These are phyloP conservation scores for Pachycephala philippinensis DNA, from an alignment of 2,113 vertebrate genomes.

Conservation along the genomic window DNA sequence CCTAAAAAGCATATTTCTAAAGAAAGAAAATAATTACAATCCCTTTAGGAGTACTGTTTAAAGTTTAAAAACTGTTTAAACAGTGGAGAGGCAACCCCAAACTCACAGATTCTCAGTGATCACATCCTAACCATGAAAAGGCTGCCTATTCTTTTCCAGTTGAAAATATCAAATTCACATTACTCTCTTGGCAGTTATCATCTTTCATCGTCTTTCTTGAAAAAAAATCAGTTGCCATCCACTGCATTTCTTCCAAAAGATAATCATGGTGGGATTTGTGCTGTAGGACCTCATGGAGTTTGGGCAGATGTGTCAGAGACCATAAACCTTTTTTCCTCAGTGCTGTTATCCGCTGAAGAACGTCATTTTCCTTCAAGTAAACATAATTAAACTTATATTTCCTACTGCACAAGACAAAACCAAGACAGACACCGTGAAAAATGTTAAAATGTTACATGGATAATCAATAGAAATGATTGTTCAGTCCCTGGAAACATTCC, in stretches of 20 bases:
- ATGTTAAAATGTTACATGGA: background rate
- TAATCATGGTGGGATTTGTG: conserved; percentile 88
- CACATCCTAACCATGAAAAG: background rate
- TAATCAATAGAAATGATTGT: background rate
- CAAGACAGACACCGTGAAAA: background rate
- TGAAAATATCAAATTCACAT: background rate
- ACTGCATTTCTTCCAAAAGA: conserved; percentile 90
- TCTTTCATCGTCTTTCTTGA: conserved; percentile 88
- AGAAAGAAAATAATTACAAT: background rate
- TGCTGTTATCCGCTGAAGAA: conserved; percentile 80
- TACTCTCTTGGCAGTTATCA: conserved; percentile 84
- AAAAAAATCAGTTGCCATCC: conserved; percentile 90
- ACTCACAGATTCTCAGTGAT: background rate
- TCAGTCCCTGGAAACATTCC: background rate
- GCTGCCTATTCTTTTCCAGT: conserved; percentile 45
- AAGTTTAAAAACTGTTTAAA: background rate
- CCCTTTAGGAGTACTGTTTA: background rate
- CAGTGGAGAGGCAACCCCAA: background rate
- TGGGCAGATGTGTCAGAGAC: conserved; percentile 83
- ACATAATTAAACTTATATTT: background rate
- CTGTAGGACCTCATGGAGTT: conserved; percentile 80
- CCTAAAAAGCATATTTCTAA: background rate
- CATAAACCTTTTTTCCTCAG: conserved; percentile 84
- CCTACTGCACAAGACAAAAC: background rate
- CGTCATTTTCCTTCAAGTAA: conserved; percentile 68